Base-by-base conservation (phyloP, 2,888 invertebrate species). In the Frankliniella fusca region DNA sequence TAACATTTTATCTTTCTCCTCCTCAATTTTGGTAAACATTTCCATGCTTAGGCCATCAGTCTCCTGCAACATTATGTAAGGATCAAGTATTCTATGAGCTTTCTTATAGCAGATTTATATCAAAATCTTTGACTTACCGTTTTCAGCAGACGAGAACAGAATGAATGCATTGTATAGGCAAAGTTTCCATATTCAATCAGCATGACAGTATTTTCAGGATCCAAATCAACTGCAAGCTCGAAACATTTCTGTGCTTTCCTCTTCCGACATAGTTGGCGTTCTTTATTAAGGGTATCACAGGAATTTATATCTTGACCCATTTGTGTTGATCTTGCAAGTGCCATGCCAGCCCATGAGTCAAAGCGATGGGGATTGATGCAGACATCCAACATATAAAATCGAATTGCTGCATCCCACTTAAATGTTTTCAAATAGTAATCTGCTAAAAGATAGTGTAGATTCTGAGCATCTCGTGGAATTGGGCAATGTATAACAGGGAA, bases 121-220 rank as follows among this genome's bases (percentile, higher is more conserved):
- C 3, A 38, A 15, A 61, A 15, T 5, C 20, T 61, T 61, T 18
- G 18, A 70, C 11, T 80, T 82, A 95, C 95, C 88, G 93, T 94
- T 87, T 95, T 96, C 81, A 97, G 89, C 82, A 95, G 90, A 83
- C 97, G 91, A 0, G 97, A 97, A 87, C 96, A 95, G 87, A 94
- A 96, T 0, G 97, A 95, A 87, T 97, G 96, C 23, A 97, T 93
- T 85, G 93, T 93, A 86, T 98, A 98, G 3, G 95, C 94, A 86
- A 97, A 94, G 61, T 93, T 93, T 3, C 97, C 98, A 87, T 94
- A 96, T 87, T 98, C 98, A 82, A 97, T 95, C 94, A 95, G 95
- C 85, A 97, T 89, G 81, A 93, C 92, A 80, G 93, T 91, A 86
- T 94, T 93, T 54, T 92, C 92, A 0, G 93, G 92, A 84, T 94